phyloP scores from a whole-genome alignment of 23 tunicate species.

The Clavelina lepadiformis region DNA sequence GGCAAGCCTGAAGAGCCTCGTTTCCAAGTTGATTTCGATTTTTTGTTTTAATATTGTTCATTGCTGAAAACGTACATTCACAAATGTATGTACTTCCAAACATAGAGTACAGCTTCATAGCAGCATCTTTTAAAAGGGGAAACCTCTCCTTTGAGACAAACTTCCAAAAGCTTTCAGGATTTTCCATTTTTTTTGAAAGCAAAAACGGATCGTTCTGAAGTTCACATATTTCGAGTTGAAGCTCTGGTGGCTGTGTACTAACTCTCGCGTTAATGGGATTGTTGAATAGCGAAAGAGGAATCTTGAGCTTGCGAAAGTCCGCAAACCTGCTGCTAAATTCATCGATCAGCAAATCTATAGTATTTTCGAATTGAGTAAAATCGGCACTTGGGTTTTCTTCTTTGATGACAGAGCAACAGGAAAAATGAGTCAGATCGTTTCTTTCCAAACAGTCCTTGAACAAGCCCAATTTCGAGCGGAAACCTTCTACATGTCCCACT shows the following conservation, averaged over 20 bases:
- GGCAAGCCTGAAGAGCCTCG: slow-evolving; percentile 10
- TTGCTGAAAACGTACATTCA: slow-evolving; percentile 24
- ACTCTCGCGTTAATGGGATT: slow-evolving; percentile 12
- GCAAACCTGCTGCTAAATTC: slow-evolving; percentile 13
- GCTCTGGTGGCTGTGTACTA: slow-evolving; percentile 7
- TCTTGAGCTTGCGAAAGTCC: slow-evolving; percentile 16
- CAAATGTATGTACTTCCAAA: slow-evolving; percentile 21
- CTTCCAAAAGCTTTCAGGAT: slow-evolving; percentile 23
- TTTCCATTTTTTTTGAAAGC: slow-evolving; percentile 7
- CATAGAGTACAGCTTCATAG: slow-evolving; percentile 16
- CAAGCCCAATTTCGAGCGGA: too few relatives aligned
- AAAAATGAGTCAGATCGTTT: slow-evolving; percentile 19
- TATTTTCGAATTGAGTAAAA: slow-evolving; percentile 21
- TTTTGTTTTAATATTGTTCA: slow-evolving; percentile 14
- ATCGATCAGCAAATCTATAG: background rate
- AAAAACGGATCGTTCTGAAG: slow-evolving; percentile 24
- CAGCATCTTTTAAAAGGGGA: slow-evolving; percentile 15
- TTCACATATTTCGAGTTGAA: slow-evolving; percentile 27
- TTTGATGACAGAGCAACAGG: slow-evolving; percentile 8
- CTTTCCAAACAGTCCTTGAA: slow-evolving; percentile 18
- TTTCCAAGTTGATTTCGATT: too few relatives aligned
- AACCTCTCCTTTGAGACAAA: slow-evolving; percentile 28
- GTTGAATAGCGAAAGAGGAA: slow-evolving; percentile 18
- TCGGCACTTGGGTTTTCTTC: slow-evolving; percentile 11
- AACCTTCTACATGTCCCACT: slow-evolving; percentile 31